Conservation (phyloP, 2,797 vertebrate species). For the Lophotriccus pileatus region DNA sequence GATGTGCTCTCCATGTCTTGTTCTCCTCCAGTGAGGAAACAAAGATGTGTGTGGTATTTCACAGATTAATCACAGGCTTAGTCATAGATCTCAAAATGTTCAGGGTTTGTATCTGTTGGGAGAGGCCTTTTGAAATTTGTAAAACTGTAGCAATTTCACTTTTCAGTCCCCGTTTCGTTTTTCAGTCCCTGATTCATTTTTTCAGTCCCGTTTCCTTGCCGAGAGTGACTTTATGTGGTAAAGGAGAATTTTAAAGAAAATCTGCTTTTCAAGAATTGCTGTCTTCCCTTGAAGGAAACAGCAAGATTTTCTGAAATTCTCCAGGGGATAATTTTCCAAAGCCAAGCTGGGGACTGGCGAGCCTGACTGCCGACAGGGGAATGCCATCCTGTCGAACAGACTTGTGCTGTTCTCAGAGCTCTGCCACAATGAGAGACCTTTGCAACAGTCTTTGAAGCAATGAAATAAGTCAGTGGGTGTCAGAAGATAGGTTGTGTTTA, state of each 20-base stretch:
- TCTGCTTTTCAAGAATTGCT: not conserved
- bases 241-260: not conserved
- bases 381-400: not conserved
- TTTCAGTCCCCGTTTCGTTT: not conserved
- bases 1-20: not conserved
- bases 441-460: not conserved
- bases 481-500: not conserved
- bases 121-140: constrained; percentile 13
- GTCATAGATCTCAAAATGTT: constrained; percentile 34
- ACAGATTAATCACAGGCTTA: constrained; percentile 59
- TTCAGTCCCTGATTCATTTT: not conserved
- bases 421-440: not conserved
- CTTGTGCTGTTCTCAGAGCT: not conserved
- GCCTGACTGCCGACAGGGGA: not conserved
- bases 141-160: not conserved
- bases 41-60: constrained; percentile 24
- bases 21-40: not conserved
- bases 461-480: not conserved
- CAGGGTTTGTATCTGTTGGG: not conserved
- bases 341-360: not conserved
- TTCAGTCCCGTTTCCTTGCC: not conserved
- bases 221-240: not conserved
- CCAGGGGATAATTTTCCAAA: not conserved
- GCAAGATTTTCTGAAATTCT: not conserved
- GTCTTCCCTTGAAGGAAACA: not conserved